These are phyloP conservation scores for Ctenochaetus hawaiiensis DNA, from an alignment of 2,797 vertebrate genomes.

Conservation along the genomic window DNA sequence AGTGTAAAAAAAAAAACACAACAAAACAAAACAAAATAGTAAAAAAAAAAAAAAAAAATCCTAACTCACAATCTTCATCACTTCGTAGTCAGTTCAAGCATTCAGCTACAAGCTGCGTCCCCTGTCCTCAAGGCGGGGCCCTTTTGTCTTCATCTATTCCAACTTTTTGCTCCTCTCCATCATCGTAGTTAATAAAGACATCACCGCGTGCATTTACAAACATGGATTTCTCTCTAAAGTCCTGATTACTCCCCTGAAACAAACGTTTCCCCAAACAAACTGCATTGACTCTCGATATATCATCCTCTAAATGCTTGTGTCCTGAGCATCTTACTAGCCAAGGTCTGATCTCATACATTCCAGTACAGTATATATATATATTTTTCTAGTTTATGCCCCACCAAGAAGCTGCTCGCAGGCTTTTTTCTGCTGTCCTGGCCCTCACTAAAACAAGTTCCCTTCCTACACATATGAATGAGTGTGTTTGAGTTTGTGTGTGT, in stretches of 20 bases:
- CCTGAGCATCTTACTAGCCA: conserved; percentile 39
- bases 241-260: background rate
- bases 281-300: conserved; percentile 1
- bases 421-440: conserved; percentile 47
- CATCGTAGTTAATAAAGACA: background rate
- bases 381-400: conserved; percentile 74
- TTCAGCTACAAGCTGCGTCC: conserved; percentile 14
- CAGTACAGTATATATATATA: conserved; percentile 67
- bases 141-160: background rate
- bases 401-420: conserved; percentile 62
- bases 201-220: background rate
- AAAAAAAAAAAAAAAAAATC: background rate
- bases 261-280: background rate
- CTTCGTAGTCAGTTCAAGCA: background rate
- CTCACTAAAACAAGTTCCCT: conserved; percentile 43
- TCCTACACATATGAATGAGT: conserved; percentile 18
- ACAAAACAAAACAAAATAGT: too few species aligned
- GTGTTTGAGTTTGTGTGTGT: conserved; percentile 1
- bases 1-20: too few species aligned
- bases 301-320: conserved; percentile 23
- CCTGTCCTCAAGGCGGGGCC: conserved; percentile 21
- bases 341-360: conserved; percentile 73
- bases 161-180: conserved; percentile 6
- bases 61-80: background rate
- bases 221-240: background rate